These are phyloP conservation scores for Vanessa tameamea DNA, from an alignment of 1,140 invertebrate genomes.

Conservation along the genomic window DNA sequence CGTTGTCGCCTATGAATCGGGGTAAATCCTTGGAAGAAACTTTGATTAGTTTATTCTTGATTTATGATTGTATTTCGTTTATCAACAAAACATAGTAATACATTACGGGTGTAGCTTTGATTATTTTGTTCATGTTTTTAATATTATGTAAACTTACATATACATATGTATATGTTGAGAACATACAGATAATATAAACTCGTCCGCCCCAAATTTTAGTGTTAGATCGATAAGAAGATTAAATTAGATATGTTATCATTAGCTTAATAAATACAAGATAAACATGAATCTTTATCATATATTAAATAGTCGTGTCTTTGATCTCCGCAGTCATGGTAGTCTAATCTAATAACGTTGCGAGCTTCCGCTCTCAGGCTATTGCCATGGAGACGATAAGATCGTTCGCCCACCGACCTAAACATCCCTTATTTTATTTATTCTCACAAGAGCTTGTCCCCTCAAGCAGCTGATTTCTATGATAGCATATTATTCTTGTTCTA, in stretches of 20 bases:
- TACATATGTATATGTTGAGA: background rate
- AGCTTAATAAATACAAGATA: slow-evolving; percentile 38
- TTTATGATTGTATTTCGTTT: slow-evolving; percentile 1
- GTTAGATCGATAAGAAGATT: slow-evolving; percentile 31
- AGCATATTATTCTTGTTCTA: slow-evolving; percentile 29
- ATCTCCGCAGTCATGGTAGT: slow-evolving; percentile 40
- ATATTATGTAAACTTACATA: too few relatives aligned
- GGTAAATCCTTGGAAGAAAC: slow-evolving; percentile 53
- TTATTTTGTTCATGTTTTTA: too few relatives aligned
- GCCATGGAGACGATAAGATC: slow-evolving; percentile 57
- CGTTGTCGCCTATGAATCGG: slow-evolving; percentile 51
- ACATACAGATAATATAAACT: too few relatives aligned
- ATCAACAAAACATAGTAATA: too few relatives aligned
- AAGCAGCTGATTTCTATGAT: slow-evolving; percentile 72
- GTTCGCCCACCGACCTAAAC: slow-evolving; percentile 42
- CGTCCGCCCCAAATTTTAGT: slow-evolving; percentile 28
- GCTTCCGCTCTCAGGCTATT: slow-evolving; percentile 52
- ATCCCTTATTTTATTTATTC: slow-evolving; percentile 64
- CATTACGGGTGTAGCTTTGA: too few relatives aligned
- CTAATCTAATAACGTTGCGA: slow-evolving; percentile 47
- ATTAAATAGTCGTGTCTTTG: slow-evolving; percentile 45
- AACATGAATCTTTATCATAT: slow-evolving; percentile 43
- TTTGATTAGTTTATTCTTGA: slow-evolving; percentile 66
- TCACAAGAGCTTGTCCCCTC: slow-evolving; percentile 44
- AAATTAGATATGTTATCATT: slow-evolving; percentile 45